Conservation (phyloP, 2,113 vertebrate species). For the Phaethon lepturus region DNA sequence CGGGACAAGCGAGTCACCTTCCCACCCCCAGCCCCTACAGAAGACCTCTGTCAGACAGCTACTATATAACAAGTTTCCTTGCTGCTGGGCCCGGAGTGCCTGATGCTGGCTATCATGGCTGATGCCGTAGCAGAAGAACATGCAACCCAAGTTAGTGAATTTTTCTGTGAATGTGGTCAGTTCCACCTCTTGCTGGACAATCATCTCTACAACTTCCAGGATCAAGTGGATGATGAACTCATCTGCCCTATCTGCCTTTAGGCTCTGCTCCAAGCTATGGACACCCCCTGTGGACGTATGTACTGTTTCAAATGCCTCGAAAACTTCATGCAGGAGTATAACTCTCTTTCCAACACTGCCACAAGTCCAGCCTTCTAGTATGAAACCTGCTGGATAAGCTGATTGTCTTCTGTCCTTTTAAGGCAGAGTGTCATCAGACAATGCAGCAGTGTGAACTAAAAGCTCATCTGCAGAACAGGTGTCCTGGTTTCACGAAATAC, state of each 20-base stretch:
- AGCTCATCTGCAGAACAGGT: conserved; percentile 85
- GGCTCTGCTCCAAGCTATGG: conserved; percentile 83
- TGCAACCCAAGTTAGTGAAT: conserved; percentile 24
- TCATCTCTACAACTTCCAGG: conserved; percentile 85
- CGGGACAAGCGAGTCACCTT: rapidly evolving
- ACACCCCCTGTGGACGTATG: conserved; percentile 83
- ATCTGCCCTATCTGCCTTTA: conserved; percentile 84
- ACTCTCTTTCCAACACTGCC: conserved; percentile 83
- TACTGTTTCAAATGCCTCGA: conserved; percentile 83
- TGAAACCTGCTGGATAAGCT: conserved; percentile 85
- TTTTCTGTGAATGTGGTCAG: conserved; percentile 83
- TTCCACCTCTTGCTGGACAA: conserved; percentile 77
- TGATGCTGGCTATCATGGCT: conserved; percentile 50
- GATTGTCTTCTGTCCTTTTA: conserved; percentile 78
- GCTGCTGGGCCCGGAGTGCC: neutral
- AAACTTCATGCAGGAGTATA: conserved; percentile 83
- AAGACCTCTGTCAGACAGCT: neutral
- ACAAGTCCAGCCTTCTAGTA: conserved; percentile 82
- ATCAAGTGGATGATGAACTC: conserved; percentile 83
- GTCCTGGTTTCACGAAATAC: conserved; percentile 79
- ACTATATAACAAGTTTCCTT: neutral
- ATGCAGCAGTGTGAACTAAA: conserved; percentile 85
- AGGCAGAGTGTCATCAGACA: conserved; percentile 73
- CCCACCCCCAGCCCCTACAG: rapidly evolving
- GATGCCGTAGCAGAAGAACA: conserved; percentile 50